Base-by-base conservation (phyloP, 2,888 invertebrate species). In the Oligia latruncula region DNA sequence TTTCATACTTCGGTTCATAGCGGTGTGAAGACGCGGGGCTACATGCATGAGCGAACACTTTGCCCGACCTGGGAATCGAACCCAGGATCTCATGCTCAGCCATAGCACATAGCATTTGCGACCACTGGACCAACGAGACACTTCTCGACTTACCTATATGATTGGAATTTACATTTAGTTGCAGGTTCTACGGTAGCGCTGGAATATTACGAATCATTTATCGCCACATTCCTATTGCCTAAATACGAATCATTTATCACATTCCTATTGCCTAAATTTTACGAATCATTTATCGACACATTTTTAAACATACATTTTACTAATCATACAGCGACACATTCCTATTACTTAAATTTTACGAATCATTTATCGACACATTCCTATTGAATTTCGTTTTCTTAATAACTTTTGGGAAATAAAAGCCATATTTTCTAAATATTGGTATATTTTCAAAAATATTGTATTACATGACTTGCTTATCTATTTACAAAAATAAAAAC, bases 361-460 rank as follows among this genome's bases (percentile, higher is more conserved):
- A 35, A 35, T 35, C 35, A 35, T 35, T 35, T 35, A 35, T 20
- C 8, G 43, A 6, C 43, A 43, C 43, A 43, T 43, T 46, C 46
- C 9, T 15, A 20, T 23, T 46, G 6, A 55, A 75, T 76, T 35
- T 49, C 1, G n/a, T 20, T n/a, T 46, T n/a, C 0, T 17, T 1
- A 52, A 20, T 20, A 8, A 17, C 20, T 40, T 35, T 35, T 29
- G 2, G 29, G 0, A 90, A 94, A 89, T 90, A 87, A 93, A 89
- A 92, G 46, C 17, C 80, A 81, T 87, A 73, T 40, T 74, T 93
- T 96, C 96, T 96, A 96, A 96, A 96, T 96, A 96, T 92, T 95
- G 96, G 96, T 96, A 96, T 96, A 96, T 96, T 96, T 96, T 96
- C 95, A 96, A 96, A 96, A 96, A 96, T 96, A 96, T 96, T 92